A percentile compares a stretch with the other conserved stretches of the same genome.
phyloP scores from a whole-genome alignment of 2,797 vertebrate genomes.

The Sebastes reedi region DNA sequence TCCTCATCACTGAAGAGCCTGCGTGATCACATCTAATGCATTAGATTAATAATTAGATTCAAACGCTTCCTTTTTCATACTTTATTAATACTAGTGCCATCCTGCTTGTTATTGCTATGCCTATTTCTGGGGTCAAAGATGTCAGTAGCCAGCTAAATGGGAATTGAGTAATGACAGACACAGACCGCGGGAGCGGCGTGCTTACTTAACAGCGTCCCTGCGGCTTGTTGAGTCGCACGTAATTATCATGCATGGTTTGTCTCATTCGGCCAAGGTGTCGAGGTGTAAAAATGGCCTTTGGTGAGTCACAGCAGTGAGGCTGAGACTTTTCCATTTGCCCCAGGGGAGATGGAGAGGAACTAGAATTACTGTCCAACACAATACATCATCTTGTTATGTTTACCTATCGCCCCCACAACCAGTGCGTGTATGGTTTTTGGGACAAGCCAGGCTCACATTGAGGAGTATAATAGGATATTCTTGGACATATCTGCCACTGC shows the following conservation, averaged over 20 bases:
- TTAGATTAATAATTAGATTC: conserved; percentile 84
- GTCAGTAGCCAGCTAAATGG: conserved; percentile 67
- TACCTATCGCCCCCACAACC: conserved; percentile 54
- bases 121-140: conserved; percentile 77
- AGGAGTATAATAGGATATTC: conserved; percentile 43
- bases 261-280: conserved; percentile 69
- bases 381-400: conserved; percentile 71
- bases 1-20: conserved; percentile 75
- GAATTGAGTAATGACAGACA: conserved; percentile 60
- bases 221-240: conserved; percentile 67
- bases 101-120: conserved; percentile 76
- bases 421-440: conserved; percentile 5
- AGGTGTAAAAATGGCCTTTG: conserved; percentile 76
- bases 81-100: conserved; percentile 73
- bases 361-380: conserved; percentile 55
- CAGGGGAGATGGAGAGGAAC: conserved; percentile 52
- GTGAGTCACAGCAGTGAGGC: conserved; percentile 64
- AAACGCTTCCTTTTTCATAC: conserved; percentile 74
- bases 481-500: conserved; percentile 50
- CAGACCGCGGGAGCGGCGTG: conserved; percentile 18
- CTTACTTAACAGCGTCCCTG: conserved; percentile 56
- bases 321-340: conserved; percentile 53
- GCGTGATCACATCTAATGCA: conserved; percentile 83
- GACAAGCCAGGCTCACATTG: conserved; percentile 38
- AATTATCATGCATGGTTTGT: conserved; percentile 76